These are phyloP conservation scores for Zapus hudsonius DNA, from an alignment of 2,113 vertebrate genomes.

Conservation along the genomic window DNA sequence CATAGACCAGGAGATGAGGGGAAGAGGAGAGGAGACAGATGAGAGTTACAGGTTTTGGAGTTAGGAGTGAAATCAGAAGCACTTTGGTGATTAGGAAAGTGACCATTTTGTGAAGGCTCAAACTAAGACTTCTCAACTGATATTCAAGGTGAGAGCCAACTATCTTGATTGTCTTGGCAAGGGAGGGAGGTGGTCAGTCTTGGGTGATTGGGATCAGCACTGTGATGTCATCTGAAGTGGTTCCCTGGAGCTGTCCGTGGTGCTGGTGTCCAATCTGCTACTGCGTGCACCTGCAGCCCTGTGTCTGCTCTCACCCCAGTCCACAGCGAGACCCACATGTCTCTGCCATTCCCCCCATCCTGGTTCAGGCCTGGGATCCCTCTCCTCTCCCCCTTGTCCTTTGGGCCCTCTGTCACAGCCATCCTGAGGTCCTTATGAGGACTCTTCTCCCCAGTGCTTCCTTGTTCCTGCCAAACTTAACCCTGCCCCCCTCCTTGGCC, in stretches of 20 bases:
- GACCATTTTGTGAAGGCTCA: neutral
- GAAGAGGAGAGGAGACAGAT: neutral
- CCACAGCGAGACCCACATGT: neutral
- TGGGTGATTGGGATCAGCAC: neutral
- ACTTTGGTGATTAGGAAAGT: neutral
- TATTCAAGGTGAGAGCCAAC: neutral
- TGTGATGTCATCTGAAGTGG: neutral
- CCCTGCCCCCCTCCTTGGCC: neutral
- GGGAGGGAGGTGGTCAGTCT: no score
- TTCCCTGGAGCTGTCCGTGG: conserved; percentile 47
- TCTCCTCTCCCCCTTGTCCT: neutral
- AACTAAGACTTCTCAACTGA: neutral
- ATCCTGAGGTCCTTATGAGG: neutral
- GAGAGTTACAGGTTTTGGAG: neutral
- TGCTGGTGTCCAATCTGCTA: neutral
- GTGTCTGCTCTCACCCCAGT: neutral
- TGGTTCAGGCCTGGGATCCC: no score
- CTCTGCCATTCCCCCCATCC: no score
- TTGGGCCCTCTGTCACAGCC: neutral
- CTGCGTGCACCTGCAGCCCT: neutral
- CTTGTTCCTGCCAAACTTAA: neutral
- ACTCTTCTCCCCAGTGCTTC: neutral
- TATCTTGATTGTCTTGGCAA: neutral
- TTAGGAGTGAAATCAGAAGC: neutral
- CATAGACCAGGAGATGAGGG: neutral